A percentile compares a stretch with the other conserved stretches of the same genome.
phyloP scores from a whole-genome alignment of 2,797 vertebrate species.

The Scleropages formosus region DNA sequence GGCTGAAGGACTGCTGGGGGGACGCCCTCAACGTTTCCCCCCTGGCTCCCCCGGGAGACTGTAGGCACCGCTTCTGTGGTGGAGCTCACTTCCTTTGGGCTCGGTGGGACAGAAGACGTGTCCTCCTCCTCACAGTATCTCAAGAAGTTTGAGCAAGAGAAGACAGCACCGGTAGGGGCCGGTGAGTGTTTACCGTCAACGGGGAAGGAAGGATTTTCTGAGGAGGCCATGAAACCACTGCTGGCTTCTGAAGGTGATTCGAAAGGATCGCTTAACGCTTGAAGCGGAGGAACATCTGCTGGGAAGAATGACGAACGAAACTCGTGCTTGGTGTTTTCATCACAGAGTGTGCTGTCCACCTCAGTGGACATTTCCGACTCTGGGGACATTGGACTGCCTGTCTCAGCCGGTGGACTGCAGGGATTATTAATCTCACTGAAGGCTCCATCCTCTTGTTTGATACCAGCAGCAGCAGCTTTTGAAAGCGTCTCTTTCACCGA shows the following conservation, averaged over 20 bases:
- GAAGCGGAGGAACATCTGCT: conserved; percentile 79
- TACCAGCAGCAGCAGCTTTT: conserved; percentile 53
- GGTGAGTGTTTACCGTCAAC: conserved; percentile 57
- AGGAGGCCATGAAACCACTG: conserved; percentile 64
- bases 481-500: conserved; percentile 36
- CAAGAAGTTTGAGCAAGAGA: conserved; percentile 73
- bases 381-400: conserved; percentile 83
- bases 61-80: conserved; percentile 62
- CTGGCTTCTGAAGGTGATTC: conserved; percentile 70
- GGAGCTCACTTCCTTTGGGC: conserved; percentile 62
- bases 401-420: conserved; percentile 84
- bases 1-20: conserved; percentile 93
- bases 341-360: conserved; percentile 81
- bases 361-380: conserved; percentile 98
- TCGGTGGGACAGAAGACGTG: conserved; percentile 54
- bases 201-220: conserved; percentile 63
- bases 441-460: conserved; percentile 92
- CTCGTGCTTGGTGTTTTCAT: conserved; percentile 85
- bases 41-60: conserved; percentile 72
- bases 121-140: conserved; percentile 76
- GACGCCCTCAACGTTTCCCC: conserved; percentile 84
- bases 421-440: conserved; percentile 91
- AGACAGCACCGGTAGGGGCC: conserved; percentile 68
- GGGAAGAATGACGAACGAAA: conserved; percentile 89
- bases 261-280: conserved; percentile 75